These are phyloP conservation scores for Eidolon dupreanum DNA, from an alignment of 2,797 vertebrate species.

Conservation along the genomic window DNA sequence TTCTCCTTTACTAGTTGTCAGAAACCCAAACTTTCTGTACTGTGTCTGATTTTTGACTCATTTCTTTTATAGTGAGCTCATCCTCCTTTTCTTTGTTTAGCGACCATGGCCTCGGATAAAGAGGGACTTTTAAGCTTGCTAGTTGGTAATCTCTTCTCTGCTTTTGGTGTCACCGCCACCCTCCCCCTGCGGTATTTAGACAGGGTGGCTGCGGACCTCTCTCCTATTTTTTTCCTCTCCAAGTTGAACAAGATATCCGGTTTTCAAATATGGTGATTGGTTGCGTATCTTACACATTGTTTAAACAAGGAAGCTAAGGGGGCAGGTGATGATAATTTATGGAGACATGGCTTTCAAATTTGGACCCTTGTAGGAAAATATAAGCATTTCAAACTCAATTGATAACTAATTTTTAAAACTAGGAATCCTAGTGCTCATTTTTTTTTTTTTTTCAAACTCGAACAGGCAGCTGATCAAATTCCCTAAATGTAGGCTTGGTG, in stretches of 20 bases:
- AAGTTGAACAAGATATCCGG: neutral
- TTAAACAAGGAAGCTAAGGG: slow-evolving; percentile 14
- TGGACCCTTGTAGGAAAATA: neutral
- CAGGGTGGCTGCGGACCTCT: neutral
- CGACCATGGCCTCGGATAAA: neutral
- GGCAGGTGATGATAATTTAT: neutral
- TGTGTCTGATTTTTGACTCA: neutral
- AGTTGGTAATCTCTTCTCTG: neutral
- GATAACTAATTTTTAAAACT: neutral
- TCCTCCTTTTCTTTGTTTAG: neutral
- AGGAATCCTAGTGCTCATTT: neutral
- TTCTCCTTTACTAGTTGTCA: neutral
- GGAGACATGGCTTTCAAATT: neutral
- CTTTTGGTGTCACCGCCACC: neutral
- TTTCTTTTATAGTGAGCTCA: neutral
- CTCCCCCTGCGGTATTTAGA: neutral
- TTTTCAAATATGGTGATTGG: neutral
- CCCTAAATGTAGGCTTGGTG: neutral
- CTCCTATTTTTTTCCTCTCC: neutral
- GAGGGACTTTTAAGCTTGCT: neutral
- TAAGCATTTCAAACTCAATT: neutral
- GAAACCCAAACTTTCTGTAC: neutral
- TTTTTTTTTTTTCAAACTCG: neutral
- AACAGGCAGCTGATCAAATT: neutral
- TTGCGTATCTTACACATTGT: neutral